A percentile compares a stretch with the other conserved stretches of the same genome.
Evolutionary conservation across 2,113 vertebrate species (phyloP).

Genomic region (Desmodus rotundus): DNA sequence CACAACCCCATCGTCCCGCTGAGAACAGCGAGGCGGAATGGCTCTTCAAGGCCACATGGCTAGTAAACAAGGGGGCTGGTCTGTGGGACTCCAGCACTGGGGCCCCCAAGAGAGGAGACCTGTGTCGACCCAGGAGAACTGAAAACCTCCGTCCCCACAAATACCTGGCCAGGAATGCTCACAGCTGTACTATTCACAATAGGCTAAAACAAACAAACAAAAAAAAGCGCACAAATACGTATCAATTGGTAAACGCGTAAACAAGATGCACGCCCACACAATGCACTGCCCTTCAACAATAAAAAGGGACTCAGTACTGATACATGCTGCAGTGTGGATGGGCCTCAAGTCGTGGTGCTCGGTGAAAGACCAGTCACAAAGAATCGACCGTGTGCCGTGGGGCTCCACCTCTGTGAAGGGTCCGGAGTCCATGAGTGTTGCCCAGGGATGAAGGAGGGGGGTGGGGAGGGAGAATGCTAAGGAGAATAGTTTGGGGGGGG

Average conservation of each 20-base stretch:
- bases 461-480: accelerated
- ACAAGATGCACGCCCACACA: accelerated
- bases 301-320: accelerated
- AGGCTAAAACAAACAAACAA: accelerated
- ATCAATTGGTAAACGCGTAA: accelerated
- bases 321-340: accelerated
- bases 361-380: not conserved
- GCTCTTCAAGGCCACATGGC: not conserved
- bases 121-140: not conserved
- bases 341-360: accelerated
- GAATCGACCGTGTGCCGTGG: accelerated
- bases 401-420: accelerated
- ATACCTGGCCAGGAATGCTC: accelerated
- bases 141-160: not conserved
- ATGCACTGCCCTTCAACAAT: accelerated
- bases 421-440: accelerated
- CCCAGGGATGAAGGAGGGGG: not conserved
- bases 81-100: not conserved
- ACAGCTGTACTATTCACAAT: accelerated
- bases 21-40: too few relatives aligned
- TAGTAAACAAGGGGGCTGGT: too few relatives aligned
- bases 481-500: not conserved
- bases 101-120: accelerated
- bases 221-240: accelerated
- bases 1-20: not conserved